Evolutionary conservation across 2,113 vertebrate species (phyloP).

Genomic region (Hippotragus niger): DNA sequence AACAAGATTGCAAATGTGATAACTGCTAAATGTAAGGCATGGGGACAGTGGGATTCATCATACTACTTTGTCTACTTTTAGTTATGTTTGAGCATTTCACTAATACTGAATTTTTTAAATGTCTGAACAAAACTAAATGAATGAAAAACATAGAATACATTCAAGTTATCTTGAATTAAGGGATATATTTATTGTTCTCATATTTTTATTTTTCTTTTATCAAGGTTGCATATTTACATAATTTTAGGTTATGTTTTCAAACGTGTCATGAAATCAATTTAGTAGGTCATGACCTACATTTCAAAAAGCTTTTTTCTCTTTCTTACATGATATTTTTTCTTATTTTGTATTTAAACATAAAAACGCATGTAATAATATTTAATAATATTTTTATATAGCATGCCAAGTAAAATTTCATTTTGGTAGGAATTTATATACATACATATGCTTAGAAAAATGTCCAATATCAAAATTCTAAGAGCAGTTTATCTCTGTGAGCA

Average conservation of each 20-base stretch:
- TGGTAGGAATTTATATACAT: not conserved
- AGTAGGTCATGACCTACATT: not conserved
- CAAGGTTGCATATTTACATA: not conserved
- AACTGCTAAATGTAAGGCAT: not conserved
- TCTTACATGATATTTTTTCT: not conserved
- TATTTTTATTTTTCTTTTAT: not conserved
- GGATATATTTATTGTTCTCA: not conserved
- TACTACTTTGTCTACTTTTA: not conserved
- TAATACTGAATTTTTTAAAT: not conserved
- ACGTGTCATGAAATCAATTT: not conserved
- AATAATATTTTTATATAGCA: not conserved
- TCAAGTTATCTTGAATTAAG: not conserved
- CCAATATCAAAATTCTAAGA: conserved; percentile 2
- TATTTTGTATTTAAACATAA: not conserved
- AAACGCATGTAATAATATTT: not conserved
- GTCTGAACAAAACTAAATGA: not conserved
- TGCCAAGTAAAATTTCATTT: not conserved
- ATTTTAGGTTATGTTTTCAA: not conserved
- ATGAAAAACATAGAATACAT: not conserved
- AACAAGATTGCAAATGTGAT: not conserved
- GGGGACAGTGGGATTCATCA: not conserved
- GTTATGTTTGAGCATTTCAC: not conserved
- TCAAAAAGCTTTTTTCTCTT: not conserved
- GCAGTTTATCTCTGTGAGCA: not conserved
- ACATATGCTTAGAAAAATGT: not conserved